Evolutionary conservation across 2,113 vertebrate genomes (phyloP).

Genomic region (Pteruthius melanotis): DNA sequence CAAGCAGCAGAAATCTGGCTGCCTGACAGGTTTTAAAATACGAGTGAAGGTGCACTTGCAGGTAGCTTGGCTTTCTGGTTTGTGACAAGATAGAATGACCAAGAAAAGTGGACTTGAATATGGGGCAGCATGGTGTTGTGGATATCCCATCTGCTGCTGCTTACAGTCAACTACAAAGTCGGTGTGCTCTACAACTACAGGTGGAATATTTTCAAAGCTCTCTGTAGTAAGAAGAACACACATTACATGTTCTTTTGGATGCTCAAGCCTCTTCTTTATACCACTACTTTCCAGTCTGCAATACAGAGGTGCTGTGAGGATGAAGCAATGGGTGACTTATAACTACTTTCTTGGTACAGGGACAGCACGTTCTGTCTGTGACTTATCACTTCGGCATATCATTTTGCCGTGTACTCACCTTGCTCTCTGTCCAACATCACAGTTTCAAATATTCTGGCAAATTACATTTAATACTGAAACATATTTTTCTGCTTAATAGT

Average conservation of each 20-base stretch:
- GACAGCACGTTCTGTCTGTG: background rate
- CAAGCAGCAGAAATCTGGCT: background rate
- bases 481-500: background rate
- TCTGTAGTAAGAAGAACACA: background rate
- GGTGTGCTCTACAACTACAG: background rate
- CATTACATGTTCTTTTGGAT: fast-evolving
- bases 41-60: background rate
- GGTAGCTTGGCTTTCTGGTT: background rate
- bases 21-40: background rate
- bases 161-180: background rate
- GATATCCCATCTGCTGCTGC: background rate
- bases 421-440: background rate
- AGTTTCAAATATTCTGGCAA: background rate
- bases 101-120: background rate
- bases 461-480: background rate
- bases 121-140: background rate
- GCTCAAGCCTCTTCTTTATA: background rate
- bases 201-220: background rate
- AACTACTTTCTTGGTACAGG: background rate
- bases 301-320: background rate
- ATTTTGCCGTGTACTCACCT: background rate
- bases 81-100: background rate
- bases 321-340: background rate
- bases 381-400: background rate
- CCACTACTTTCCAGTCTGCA: background rate